Conservation (phyloP, 2,113 vertebrate species). For the Pandion haliaetus region DNA sequence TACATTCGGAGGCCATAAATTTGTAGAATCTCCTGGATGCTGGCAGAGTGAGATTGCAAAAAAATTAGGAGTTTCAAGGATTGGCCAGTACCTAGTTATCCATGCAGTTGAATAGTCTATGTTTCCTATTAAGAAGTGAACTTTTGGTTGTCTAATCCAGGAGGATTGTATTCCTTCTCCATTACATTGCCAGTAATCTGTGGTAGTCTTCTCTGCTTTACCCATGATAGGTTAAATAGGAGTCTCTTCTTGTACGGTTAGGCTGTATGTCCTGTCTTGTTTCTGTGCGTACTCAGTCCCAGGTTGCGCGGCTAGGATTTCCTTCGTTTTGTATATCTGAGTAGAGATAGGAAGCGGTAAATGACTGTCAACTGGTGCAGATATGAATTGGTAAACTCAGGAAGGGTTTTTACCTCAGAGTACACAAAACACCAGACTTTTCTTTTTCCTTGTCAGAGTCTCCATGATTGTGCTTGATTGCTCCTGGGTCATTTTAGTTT, state of each 20-base stretch:
- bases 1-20: not conserved
- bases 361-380: not conserved
- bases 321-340: not conserved
- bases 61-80: not conserved
- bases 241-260: not conserved
- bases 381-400: not conserved
- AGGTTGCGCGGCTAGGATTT: not conserved
- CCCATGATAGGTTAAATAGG: not conserved
- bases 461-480: not conserved
- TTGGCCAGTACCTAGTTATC: not conserved
- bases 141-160: not conserved
- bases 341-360: not conserved
- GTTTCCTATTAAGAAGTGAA: not conserved
- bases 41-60: not conserved
- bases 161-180: not conserved
- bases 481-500: not conserved
- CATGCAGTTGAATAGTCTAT: not conserved
- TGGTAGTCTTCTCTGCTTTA: not conserved
- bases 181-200: not conserved
- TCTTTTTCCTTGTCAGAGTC: not conserved
- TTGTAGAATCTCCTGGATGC: not conserved
- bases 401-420: not conserved
- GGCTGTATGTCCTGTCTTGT: not conserved
- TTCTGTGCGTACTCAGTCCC: not conserved
- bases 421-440: not conserved